These are phyloP conservation scores for Pseudomyrmex flavicornis DNA, from an alignment of 1,140 invertebrate genomes.

Conservation along the genomic window DNA sequence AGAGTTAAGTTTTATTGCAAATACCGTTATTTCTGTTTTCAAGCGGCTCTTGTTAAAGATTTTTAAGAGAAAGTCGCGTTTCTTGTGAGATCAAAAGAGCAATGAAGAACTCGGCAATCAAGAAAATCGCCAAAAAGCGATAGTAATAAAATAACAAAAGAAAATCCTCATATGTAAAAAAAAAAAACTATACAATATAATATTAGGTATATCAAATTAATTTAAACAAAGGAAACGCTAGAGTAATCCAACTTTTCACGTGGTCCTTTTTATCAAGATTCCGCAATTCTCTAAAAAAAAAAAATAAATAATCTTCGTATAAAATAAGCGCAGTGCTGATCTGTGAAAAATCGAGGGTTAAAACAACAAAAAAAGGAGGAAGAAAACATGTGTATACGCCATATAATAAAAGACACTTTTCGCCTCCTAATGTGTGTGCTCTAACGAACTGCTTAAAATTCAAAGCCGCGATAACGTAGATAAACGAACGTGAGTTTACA, in stretches of 20 bases:
- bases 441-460: constrained; percentile 65
- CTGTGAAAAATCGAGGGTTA: constrained; percentile 43
- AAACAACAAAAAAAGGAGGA: constrained; percentile 25
- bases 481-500: constrained; percentile 54
- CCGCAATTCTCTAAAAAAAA: constrained; percentile 40
- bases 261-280: constrained; percentile 55
- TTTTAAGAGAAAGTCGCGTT: constrained; percentile 25
- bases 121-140: constrained; percentile 38
- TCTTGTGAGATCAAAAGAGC: not conserved
- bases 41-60: constrained; percentile 39
- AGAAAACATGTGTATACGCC: constrained; percentile 64
- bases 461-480: constrained; percentile 51
- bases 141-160: constrained; percentile 58
- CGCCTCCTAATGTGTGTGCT: constrained; percentile 18
- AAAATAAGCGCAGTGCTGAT: constrained; percentile 65
- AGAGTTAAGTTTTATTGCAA: constrained; percentile 50
- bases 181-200: constrained; percentile 45
- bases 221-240: constrained; percentile 61
- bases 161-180: constrained; percentile 58
- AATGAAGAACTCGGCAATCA: constrained; percentile 75
- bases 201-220: constrained; percentile 66
- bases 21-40: constrained; percentile 29
- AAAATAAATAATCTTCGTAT: constrained; percentile 18
- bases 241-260: constrained; percentile 63
- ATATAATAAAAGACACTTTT: constrained; percentile 12